Percentiles rank a stretch among this genome's conserved stretches.
These are phyloP conservation scores for Apodemus speciosus DNA, from an alignment of 2,113 vertebrate species.

Conservation along the genomic window DNA sequence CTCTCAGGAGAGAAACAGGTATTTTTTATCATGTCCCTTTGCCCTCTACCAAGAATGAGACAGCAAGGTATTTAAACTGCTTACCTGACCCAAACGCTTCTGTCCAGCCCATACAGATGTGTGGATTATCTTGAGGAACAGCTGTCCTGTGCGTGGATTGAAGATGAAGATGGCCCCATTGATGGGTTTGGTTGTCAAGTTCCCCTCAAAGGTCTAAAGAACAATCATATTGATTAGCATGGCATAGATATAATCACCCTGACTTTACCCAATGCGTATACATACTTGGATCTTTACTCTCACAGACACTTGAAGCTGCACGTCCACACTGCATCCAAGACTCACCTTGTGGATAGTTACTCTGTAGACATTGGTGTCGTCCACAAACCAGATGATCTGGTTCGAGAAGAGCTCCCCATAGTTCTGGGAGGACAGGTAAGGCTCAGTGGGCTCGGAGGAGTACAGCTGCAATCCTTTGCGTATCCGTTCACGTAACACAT, in stretches of 20 bases:
- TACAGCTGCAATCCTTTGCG: slow-evolving; percentile 98
- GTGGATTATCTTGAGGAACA: slow-evolving; percentile 99
- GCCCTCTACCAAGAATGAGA: not conserved
- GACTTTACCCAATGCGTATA: not conserved
- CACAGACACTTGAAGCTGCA: not conserved
- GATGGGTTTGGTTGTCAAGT: slow-evolving; percentile 99
- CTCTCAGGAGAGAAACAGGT: not conserved
- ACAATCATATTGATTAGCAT: slow-evolving; percentile 7
- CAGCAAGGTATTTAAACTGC: not conserved
- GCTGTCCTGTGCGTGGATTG: slow-evolving; percentile 98
- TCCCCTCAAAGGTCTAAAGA: slow-evolving; percentile 97
- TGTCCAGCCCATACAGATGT: slow-evolving; percentile 99
- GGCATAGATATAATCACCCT: not conserved
- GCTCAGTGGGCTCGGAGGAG: slow-evolving; percentile 98
- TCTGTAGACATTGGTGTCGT: slow-evolving; percentile 98
- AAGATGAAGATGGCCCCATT: slow-evolving; percentile 99
- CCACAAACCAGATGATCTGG: slow-evolving; percentile 99
- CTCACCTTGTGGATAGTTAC: slow-evolving; percentile 99
- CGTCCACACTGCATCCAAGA: accelerated
- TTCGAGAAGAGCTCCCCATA: slow-evolving; percentile 99
- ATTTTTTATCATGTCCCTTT: not conserved
- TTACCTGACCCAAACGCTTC: slow-evolving; percentile 98
- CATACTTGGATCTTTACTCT: not conserved
- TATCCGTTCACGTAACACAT: slow-evolving; percentile 97
- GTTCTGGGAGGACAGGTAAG: slow-evolving; percentile 99